phyloP scores from a whole-genome alignment of 1,140 invertebrate species.

The Hylaeus volcanicus region DNA sequence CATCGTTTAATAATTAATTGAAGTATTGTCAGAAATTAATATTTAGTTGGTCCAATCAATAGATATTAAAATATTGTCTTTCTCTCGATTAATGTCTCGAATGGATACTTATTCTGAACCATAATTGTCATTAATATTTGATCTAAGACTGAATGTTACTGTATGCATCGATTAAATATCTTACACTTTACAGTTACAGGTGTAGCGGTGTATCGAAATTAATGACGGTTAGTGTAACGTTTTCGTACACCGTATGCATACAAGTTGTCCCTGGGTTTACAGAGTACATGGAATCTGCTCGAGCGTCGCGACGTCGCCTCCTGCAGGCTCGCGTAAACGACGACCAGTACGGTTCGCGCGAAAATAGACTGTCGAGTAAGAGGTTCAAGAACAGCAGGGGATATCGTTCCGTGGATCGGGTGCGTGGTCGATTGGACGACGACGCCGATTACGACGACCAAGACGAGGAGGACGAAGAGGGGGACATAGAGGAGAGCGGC shows the following conservation, averaged over 20 bases:
- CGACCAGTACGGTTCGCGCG: constrained; percentile 24
- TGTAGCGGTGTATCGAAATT: too few species aligned
- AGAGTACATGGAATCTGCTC: constrained; percentile 8
- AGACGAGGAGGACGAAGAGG: constrained; percentile 45
- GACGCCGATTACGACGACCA: constrained; percentile 15
- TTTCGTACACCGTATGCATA: not conserved
- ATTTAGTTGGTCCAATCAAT: too few species aligned
- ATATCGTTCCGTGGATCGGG: constrained; percentile 22
- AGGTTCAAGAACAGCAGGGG: not conserved
- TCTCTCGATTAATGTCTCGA: too few species aligned
- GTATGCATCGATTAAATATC: too few species aligned
- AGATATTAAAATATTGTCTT: too few species aligned
- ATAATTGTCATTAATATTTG: too few species aligned
- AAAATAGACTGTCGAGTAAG: constrained; percentile 13
- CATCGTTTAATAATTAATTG: too few species aligned
- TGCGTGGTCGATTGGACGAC: constrained; percentile 3
- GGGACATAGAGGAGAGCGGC: constrained; percentile 23
- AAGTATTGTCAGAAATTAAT: too few species aligned
- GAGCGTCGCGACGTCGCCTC: constrained; percentile 31
- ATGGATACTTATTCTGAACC: too few species aligned
- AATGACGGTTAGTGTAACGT: too few species aligned
- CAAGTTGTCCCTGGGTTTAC: not conserved
- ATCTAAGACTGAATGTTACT: too few species aligned
- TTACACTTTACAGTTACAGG: too few species aligned
- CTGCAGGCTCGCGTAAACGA: constrained; percentile 13